These are phyloP conservation scores for Agonopterix arenella DNA, from an alignment of 2,888 invertebrate genomes.

Conservation along the genomic window DNA sequence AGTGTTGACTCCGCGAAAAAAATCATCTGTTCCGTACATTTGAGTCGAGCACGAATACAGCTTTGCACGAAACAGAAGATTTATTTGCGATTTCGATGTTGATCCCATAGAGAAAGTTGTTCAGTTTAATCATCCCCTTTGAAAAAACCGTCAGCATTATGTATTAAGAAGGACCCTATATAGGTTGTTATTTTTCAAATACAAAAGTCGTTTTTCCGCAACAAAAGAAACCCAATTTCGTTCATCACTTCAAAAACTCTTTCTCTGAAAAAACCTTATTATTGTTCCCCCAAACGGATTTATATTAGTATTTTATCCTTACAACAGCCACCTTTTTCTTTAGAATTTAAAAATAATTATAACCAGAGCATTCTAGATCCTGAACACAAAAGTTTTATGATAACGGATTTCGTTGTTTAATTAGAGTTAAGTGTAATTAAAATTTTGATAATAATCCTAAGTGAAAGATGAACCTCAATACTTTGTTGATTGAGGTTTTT, in stretches of 20 bases:
- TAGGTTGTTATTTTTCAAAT: background rate
- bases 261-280: conserved; percentile 20
- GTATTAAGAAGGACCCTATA: too few species aligned
- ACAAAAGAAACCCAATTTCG: conserved; percentile 15
- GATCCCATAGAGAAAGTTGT: too few species aligned
- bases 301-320: conserved; percentile 17
- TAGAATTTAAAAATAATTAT: conserved; percentile 31
- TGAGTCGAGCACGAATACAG: too few species aligned
- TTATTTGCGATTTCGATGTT: too few species aligned
- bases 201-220: conserved; percentile 1
- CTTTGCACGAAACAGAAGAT: too few species aligned
- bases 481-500: too few species aligned
- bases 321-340: conserved; percentile 22
- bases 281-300: conserved; percentile 24
- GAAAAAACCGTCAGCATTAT: too few species aligned
- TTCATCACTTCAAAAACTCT: conserved; percentile 20
- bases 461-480: too few species aligned
- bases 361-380: conserved; percentile 20
- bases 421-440: conserved; percentile 5
- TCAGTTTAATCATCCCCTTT: too few species aligned
- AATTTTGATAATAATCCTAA: background rate
- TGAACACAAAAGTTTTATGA: conserved; percentile 29
- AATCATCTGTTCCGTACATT: too few species aligned
- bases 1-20: too few species aligned
- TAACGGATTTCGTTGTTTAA: conserved; percentile 27